phyloP scores from a whole-genome alignment of 1,140 invertebrate genomes.

The Macrobrachium nipponense region DNA sequence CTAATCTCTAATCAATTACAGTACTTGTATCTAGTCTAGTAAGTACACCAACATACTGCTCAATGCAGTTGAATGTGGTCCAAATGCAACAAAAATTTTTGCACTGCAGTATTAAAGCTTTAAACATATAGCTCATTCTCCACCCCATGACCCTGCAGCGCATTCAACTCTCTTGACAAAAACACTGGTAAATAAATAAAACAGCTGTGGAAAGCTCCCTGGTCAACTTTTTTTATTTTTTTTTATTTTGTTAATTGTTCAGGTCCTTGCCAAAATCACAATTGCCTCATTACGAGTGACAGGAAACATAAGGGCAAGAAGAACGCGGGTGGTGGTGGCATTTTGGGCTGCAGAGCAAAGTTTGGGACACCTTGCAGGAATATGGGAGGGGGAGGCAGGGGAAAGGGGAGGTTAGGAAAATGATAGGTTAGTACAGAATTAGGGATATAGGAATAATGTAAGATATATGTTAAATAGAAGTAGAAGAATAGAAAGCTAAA shows the following conservation, averaged over 20 bases:
- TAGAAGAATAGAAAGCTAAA: neutral
- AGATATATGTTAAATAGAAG: neutral
- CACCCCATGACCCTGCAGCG: neutral
- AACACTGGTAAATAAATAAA: constrained; percentile 37
- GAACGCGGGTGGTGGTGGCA: neutral
- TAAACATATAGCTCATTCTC: neutral
- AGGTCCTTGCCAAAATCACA: constrained; percentile 63
- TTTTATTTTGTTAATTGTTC: constrained; percentile 51
- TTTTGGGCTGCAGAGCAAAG: constrained; percentile 38
- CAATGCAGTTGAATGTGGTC: too few species aligned
- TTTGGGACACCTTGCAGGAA: constrained; percentile 8
- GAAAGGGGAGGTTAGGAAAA: neutral
- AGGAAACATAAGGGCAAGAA: constrained; percentile 24
- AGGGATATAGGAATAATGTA: neutral
- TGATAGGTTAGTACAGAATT: neutral
- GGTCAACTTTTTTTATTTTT: constrained; percentile 61
- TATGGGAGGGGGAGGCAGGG: constrained; percentile 9
- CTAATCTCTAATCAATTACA: too few species aligned
- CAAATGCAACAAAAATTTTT: too few species aligned
- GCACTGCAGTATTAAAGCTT: too few species aligned
- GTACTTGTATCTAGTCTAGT: too few species aligned
- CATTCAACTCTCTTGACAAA: neutral
- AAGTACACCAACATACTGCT: too few species aligned
- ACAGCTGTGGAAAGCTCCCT: constrained; percentile 38
- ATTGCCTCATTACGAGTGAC: constrained; percentile 41